phyloP scores from a whole-genome alignment of 2,797 vertebrate species.

The Darevskia mixta region DNA sequence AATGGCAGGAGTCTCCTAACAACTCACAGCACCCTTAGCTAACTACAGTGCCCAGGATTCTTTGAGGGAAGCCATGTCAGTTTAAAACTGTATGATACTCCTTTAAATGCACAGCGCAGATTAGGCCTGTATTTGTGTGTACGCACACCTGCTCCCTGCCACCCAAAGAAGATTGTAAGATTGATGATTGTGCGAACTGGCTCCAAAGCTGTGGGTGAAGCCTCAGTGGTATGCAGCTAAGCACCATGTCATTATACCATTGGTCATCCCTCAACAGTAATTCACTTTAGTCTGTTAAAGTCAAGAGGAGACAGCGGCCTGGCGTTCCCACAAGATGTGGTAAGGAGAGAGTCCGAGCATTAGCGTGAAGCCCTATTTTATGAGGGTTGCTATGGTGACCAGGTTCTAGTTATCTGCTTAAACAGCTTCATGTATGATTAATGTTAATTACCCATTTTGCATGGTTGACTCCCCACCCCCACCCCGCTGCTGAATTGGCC shows the following conservation, averaged over 20 bases:
- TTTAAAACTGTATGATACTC: too few species aligned
- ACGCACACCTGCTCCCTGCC: not conserved
- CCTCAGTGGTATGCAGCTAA: not conserved
- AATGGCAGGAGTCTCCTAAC: too few species aligned
- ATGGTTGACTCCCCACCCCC: slow-evolving; percentile 62
- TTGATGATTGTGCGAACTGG: not conserved
- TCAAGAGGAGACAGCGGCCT: not conserved
- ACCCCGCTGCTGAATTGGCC: slow-evolving; percentile 64
- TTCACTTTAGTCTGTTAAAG: fast-evolving
- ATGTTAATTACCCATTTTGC: slow-evolving; percentile 80
- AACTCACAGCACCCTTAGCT: too few species aligned
- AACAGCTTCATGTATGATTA: slow-evolving; percentile 77
- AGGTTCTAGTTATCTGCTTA: slow-evolving; percentile 67
- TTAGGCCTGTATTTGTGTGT: not conserved
- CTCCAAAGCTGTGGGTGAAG: not conserved
- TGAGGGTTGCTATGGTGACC: slow-evolving; percentile 59
- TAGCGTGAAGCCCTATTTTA: slow-evolving; percentile 40
- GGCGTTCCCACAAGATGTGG: slow-evolving; percentile 34
- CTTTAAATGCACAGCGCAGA: too few species aligned
- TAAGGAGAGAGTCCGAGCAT: not conserved
- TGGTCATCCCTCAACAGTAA: not conserved
- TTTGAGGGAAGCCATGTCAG: too few species aligned
- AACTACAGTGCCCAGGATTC: too few species aligned
- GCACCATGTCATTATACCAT: not conserved
- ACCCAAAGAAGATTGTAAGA: not conserved